Conservation (phyloP, 2,888 invertebrate species). For the Sisyra terminalis region DNA sequence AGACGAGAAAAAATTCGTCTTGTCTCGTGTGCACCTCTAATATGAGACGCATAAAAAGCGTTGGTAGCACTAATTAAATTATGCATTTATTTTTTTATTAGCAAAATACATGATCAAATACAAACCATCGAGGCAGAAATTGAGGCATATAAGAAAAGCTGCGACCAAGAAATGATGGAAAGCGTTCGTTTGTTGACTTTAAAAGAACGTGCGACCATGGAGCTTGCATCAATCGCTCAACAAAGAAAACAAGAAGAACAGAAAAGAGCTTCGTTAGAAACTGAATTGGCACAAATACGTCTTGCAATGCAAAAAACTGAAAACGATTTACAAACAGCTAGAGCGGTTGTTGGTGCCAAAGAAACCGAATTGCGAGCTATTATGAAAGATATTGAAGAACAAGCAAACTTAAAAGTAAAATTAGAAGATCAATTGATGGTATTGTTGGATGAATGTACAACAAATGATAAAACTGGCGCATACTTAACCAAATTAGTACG, state of each 20-base stretch:
- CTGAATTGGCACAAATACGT: conserved; percentile 34
- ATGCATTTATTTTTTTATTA: conserved; percentile 19
- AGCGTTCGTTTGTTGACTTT: conserved; percentile 45
- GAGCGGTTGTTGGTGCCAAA: conserved; percentile 16
- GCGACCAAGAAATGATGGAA: conserved; percentile 44
- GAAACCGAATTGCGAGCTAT: conserved; percentile 17
- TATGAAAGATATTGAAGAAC: conserved; percentile 31
- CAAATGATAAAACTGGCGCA: conserved; percentile 47
- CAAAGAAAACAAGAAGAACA: conserved; percentile 33
- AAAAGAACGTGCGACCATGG: conserved; percentile 37
- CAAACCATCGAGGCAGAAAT: conserved; percentile 37
- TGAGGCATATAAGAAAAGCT: conserved; percentile 48
- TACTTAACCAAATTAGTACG: conserved; percentile 28
- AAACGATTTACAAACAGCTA: conserved; percentile 37
- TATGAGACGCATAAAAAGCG: no score
- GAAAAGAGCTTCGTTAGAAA: conserved; percentile 33
- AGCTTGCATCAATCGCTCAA: conserved; percentile 31
- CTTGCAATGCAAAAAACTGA: conserved; percentile 44
- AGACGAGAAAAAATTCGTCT: no score
- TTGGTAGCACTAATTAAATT: no score
- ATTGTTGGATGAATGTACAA: conserved; percentile 47
- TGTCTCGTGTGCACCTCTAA: no score
- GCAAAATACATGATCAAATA: conserved; percentile 39
- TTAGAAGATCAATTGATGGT: conserved; percentile 47
- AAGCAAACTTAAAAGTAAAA: conserved; percentile 32